These are phyloP conservation scores for Sphaeridia pumilis DNA, from an alignment of 2,888 invertebrate genomes.

Conservation along the genomic window DNA sequence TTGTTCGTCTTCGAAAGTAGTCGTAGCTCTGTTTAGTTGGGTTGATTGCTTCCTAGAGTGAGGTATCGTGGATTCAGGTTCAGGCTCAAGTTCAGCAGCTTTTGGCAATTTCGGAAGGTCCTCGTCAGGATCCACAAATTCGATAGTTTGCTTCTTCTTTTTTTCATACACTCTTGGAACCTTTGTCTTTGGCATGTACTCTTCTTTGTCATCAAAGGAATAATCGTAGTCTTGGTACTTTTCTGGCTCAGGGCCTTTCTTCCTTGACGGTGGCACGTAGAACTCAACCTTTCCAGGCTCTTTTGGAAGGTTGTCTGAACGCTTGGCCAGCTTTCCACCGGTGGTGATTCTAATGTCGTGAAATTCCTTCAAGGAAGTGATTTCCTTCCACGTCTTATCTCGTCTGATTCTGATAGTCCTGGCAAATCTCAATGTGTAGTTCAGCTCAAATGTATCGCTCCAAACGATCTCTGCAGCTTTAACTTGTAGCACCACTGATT, in stretches of 20 bases:
- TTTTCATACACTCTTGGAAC: not conserved
- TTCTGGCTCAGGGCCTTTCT: constrained; percentile 1
- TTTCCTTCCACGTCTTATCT: constrained; percentile 72
- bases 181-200: not conserved
- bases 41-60: too few relatives aligned
- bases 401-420: constrained; percentile 61
- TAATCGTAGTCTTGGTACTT: not conserved
- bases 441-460: constrained; percentile 54
- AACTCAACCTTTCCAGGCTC: not conserved
- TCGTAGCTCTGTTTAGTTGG: not conserved
- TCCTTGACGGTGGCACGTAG: not conserved
- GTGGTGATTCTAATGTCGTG: constrained; percentile 46
- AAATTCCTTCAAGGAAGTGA: constrained; percentile 61
- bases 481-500: constrained; percentile 56
- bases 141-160: not conserved
- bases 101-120: too few relatives aligned
- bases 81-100: not conserved
- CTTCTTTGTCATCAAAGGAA: not conserved
- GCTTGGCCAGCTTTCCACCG: constrained; percentile 35
- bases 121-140: not conserved
- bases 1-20: not conserved
- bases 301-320: constrained; percentile 18
- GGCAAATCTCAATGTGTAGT: constrained; percentile 76
- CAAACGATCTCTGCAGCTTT: constrained; percentile 69
- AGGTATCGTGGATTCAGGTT: too few relatives aligned